These are phyloP conservation scores for Arrhopalites spinosus DNA, from an alignment of 2,888 invertebrate genomes.

Conservation along the genomic window DNA sequence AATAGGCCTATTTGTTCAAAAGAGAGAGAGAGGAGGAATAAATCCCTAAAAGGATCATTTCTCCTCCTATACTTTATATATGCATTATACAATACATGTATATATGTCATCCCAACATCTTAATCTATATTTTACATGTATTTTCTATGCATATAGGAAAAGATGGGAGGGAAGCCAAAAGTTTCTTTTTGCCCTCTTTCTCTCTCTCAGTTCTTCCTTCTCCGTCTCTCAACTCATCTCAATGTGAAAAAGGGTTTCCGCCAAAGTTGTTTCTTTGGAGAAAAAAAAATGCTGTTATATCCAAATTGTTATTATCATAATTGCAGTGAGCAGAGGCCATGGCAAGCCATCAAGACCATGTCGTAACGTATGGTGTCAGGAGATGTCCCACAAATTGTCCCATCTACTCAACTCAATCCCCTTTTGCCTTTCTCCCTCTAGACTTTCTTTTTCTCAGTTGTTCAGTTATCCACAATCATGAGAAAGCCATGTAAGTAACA, in stretches of 20 bases:
- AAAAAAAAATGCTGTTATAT: conserved; percentile 25
- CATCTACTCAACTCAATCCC: not conserved
- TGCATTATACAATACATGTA: conserved; percentile 5
- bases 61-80: conserved; percentile 19
- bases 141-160: too few species aligned
- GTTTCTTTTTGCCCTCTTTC: conserved; percentile 20
- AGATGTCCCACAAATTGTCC: conserved; percentile 10
- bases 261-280: conserved; percentile 25
- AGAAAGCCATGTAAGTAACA: too few species aligned
- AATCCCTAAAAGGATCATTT: conserved; percentile 36
- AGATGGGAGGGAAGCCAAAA: conserved; percentile 32
- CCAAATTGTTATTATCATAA: conserved; percentile 34
- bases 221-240: not conserved
- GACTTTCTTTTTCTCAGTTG: not conserved
- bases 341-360: conserved; percentile 21
- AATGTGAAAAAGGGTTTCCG: conserved; percentile 23
- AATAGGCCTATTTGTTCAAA: conserved; percentile 26
- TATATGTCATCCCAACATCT: not conserved
- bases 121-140: too few species aligned
- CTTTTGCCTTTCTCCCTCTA: not conserved
- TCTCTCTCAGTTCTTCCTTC: conserved; percentile 15
- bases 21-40: too few species aligned
- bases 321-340: conserved; percentile 27
- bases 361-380: not conserved
- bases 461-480: too few species aligned